phyloP scores from a whole-genome alignment of 2,113 vertebrate genomes.

The Chloropsis cyanopogon region DNA sequence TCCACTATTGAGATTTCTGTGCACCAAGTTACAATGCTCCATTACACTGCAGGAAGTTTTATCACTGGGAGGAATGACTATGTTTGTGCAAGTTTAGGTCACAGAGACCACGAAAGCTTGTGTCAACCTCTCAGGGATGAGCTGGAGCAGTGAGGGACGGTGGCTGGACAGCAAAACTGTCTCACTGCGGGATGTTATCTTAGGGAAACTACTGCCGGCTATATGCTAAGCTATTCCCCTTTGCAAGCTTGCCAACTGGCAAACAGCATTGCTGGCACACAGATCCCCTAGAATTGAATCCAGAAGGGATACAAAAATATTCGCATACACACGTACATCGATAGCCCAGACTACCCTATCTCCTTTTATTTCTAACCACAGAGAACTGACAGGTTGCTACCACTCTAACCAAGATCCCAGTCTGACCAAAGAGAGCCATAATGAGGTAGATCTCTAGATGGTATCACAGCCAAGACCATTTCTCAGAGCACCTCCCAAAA shows the following conservation, averaged over 20 bases:
- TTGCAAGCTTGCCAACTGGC: neutral
- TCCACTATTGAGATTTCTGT: neutral
- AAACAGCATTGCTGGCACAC: neutral
- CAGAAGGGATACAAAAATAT: neutral
- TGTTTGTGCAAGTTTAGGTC: neutral
- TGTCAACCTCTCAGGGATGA: rapidly evolving
- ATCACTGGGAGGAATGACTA: neutral
- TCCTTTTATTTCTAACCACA: neutral
- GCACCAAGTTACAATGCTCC: neutral
- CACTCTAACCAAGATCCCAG: neutral
- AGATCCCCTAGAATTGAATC: neutral
- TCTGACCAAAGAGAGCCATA: neutral
- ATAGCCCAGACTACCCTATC: neutral
- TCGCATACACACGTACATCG: rapidly evolving
- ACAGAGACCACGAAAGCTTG: neutral
- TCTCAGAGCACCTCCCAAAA: neutral
- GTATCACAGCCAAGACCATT: neutral
- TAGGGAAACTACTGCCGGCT: neutral
- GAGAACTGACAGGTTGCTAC: neutral
- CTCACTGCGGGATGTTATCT: neutral
- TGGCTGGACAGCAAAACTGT: neutral
- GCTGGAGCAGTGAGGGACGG: neutral
- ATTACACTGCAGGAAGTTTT: neutral
- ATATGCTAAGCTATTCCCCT: neutral
- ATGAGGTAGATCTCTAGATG: neutral